Evolutionary conservation across 2,113 vertebrate species (phyloP).

Genomic region (Callorhinus ursinus): DNA sequence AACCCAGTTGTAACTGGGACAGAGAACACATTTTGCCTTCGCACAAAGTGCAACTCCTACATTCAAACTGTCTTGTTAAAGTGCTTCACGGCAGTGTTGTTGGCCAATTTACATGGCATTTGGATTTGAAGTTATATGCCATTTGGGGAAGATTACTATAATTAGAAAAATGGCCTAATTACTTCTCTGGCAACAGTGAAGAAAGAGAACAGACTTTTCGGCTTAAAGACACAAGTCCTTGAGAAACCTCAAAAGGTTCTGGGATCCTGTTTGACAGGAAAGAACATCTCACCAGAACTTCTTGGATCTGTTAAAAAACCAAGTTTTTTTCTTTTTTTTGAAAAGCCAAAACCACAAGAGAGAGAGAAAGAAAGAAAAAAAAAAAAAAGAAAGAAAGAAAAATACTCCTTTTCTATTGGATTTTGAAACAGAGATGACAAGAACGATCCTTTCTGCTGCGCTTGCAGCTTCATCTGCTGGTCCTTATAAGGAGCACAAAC

Average conservation of each 20-base stretch:
- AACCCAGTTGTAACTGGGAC: constrained; percentile 33
- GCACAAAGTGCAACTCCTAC: constrained; percentile 55
- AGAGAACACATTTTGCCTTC: constrained; percentile 42
- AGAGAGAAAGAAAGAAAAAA: not conserved
- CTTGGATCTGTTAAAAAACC: constrained; percentile 64
- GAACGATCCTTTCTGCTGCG: not conserved
- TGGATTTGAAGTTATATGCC: constrained; percentile 75
- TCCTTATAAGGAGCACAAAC: not conserved
- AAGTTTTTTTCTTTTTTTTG: not conserved
- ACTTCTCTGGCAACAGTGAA: constrained; percentile 77
- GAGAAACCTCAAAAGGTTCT: constrained; percentile 75
- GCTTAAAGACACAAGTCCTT: constrained; percentile 77
- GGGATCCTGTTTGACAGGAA: constrained; percentile 77
- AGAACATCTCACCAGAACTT: constrained; percentile 74
- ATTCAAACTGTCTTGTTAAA: constrained; percentile 57
- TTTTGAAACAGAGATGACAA: constrained; percentile 17
- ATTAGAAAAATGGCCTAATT: constrained; percentile 81
- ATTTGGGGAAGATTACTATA: constrained; percentile 81
- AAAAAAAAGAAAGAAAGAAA: not conserved
- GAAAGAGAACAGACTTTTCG: constrained; percentile 73
- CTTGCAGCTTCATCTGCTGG: not conserved
- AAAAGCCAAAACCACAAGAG: constrained; percentile 73
- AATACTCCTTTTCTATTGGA: constrained; percentile 18
- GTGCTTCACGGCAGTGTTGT: not conserved
- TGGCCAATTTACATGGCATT: constrained; percentile 69